Base-by-base conservation (phyloP, 2,888 invertebrate species). In the Xestia ashworthii region DNA sequence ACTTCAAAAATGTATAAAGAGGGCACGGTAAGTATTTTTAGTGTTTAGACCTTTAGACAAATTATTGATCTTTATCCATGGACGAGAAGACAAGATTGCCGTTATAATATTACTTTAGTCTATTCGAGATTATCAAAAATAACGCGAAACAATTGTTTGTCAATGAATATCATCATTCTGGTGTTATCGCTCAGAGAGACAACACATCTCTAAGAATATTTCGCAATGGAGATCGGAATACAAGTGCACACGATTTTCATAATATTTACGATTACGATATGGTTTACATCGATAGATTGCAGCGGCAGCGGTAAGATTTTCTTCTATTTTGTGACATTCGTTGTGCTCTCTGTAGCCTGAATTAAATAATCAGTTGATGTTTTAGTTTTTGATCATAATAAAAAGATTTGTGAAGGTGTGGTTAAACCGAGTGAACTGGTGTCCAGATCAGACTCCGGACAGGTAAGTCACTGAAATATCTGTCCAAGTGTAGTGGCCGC, bases 261-360 rank as follows among this genome's bases (percentile, higher is more conserved):
- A 55, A 58, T 55, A 65, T 74, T 69, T 5, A 38, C 55, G 1
- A 25, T 65, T 22, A n/a, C 55, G n/a, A 55, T 55, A n/a, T 74
- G 64, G 48, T 25, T 50, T 22, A 16, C 19, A n/a, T 68, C 64
- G 32, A 55, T 48, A 22, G 64, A 65, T 46, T 32, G 46, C n/a
- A 50, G 22, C 16, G 74, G 78, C n/a, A 50, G 22, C 16, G 74
- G 79, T 80, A 55, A 79, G 78, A 12, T 32, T 38, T 19, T 44
- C 1, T 60, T 48, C 65, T 5, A 0, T 67, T 3, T 32, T 32
- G 0, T 48, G 5, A 22, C 3, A 22, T 14, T 32, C 22, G 6
- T 50, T 50, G 11, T 8, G 50, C 8, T 44, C 0, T 8, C 5
- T 2, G 0, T 25, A 16, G 48, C 14, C 5, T 14, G 19, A 44